Conservation (phyloP, 2,113 vertebrate genomes). For the Sphyrna mokarran region DNA sequence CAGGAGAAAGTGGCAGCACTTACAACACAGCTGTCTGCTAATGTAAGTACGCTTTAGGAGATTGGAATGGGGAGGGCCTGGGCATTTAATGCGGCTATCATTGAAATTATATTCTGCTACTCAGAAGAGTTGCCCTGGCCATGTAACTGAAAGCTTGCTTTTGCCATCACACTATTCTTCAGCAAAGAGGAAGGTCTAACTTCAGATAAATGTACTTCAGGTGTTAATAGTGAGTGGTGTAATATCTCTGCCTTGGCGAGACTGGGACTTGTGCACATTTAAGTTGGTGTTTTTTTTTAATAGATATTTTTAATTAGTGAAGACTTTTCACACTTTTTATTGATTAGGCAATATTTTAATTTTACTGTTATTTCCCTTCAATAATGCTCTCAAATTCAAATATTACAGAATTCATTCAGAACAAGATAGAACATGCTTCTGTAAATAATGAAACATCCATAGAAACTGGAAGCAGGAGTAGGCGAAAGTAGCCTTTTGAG, state of each 20-base stretch:
- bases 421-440: not conserved
- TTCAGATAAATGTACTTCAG: not conserved
- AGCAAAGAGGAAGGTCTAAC: not conserved
- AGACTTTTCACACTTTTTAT: not conserved
- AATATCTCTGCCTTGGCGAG: not conserved
- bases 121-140: not conserved
- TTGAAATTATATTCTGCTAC: not conserved
- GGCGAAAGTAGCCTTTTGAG: no score
- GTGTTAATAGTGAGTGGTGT: not conserved
- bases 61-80: not conserved
- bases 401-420: not conserved
- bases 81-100: conserved; percentile 18
- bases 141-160: not conserved
- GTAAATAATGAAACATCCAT: not conserved
- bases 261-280: not conserved
- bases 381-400: not conserved
- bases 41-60: conserved; percentile 64
- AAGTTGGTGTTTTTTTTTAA: not conserved
- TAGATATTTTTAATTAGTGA: not conserved
- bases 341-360: not conserved
- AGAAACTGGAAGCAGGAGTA: no score
- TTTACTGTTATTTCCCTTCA: not conserved
- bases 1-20: conserved; percentile 96
- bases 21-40: conserved; percentile 91
- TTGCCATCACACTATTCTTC: not conserved